These are phyloP conservation scores for Oscheius sp. DNA, from an alignment of 2,888 invertebrate species.

Conservation along the genomic window DNA sequence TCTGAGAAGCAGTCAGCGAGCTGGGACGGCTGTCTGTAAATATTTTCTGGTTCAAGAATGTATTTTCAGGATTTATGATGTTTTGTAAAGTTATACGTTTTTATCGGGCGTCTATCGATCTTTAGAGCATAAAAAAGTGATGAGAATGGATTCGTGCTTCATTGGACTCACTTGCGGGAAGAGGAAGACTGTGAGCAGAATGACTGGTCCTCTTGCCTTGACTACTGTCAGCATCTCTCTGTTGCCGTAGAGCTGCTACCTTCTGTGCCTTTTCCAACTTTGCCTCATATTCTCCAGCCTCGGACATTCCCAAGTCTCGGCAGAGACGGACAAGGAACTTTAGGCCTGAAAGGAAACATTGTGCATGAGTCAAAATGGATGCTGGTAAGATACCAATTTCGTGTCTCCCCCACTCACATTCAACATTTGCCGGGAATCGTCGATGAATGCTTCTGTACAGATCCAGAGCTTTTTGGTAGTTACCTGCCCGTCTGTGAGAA, in stretches of 20 bases:
- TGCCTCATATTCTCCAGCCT: conserved; percentile 80
- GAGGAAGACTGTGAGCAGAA: conserved; percentile 55
- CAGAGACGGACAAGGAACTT: conserved; percentile 89
- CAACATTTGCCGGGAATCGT: conserved; percentile 92
- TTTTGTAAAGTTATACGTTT: too few species aligned
- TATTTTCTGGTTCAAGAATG: not conserved
- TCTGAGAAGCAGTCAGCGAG: conserved; percentile 37
- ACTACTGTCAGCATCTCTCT: conserved; percentile 61
- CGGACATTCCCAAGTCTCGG: conserved; percentile 89
- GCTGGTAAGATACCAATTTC: not conserved
- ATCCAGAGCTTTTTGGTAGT: conserved; percentile 85
- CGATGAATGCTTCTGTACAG: conserved; percentile 87
- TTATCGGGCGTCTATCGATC: too few species aligned
- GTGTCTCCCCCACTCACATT: conserved; percentile 78
- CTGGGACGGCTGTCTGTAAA: conserved; percentile 44
- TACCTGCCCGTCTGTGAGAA: conserved; percentile 83
- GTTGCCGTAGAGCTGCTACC: conserved; percentile 51
- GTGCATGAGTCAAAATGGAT: not conserved
- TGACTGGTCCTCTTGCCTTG: conserved; percentile 68
- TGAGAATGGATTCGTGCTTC: too few species aligned
- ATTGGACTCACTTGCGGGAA: conserved; percentile 26
- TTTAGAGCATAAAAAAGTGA: too few species aligned
- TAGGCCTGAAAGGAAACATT: conserved; percentile 78
- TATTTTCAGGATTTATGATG: too few species aligned
- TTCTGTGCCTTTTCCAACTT: conserved; percentile 49